Evolutionary conservation across 2,888 invertebrate species (phyloP), one percentile per base, ranked within the genome.

Genomic region (Rapana venosa): DNA sequence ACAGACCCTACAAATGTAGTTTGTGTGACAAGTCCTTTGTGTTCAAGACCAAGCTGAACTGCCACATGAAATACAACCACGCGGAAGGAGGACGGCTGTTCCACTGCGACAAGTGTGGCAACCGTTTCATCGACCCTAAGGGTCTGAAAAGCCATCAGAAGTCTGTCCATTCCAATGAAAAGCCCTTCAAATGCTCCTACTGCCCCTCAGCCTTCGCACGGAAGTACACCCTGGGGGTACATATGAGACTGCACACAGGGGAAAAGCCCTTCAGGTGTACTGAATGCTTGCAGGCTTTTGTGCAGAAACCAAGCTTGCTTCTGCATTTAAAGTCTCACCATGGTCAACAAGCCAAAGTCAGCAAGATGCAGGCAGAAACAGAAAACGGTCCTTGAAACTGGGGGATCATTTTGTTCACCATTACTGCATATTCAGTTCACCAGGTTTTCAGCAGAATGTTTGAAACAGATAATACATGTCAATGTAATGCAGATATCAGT

Each of bases 61-160:
- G 77, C 32, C 77, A 35, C 77, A 79, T 20, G 32, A 79, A 79
- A 35, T 79, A 79, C 77, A 79, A 79, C 77, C 77, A 79, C 20
- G 77, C 77, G 13, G 77, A 79, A 32, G 77, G 77, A 15, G 77
- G 77, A 11, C 32, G 77, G 13, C 77, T 79, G 13, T 79, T 79
- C 77, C 77, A 79, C 77, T 79, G 77, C 20, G 77, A 79, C 77
- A 79, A 79, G 26, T 79, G 77, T 20, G 77, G 77, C 11, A 32
- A 79, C 32, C 77, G 77, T 32, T 79, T 79, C 77, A 79, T 79
- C 20, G 77, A 79, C 32, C 77, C 77, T 32, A 79, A 79, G 32
- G 77, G 77, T 32, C 77, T 79, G 32, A 79, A 79, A 20, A 79
- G 77, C 77, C 77, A 79, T 17, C 35, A 26, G 32, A 79, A 79